A percentile compares a stretch with the other conserved stretches of the same genome.
Conservation (phyloP, 2,113 vertebrate genomes). For the Chrysemys picta region DNA sequence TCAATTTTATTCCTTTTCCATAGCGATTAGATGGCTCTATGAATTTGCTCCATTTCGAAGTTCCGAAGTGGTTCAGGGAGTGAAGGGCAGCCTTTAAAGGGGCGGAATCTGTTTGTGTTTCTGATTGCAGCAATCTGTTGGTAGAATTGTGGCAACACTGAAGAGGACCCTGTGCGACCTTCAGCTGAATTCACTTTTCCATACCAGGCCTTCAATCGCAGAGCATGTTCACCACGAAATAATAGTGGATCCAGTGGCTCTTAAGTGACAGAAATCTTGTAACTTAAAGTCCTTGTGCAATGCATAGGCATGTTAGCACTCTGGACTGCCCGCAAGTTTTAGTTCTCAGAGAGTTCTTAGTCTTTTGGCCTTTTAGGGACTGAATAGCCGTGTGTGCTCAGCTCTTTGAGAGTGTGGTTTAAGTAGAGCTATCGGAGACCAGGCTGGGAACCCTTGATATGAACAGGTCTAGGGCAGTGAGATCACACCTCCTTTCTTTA, state of each 20-base stretch:
- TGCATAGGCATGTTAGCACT: background rate
- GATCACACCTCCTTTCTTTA: background rate
- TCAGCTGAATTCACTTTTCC: background rate
- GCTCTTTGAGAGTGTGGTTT: background rate
- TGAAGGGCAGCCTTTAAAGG: background rate
- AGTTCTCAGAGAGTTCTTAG: background rate
- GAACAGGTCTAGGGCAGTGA: background rate
- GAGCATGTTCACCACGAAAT: background rate
- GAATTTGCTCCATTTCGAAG: background rate
- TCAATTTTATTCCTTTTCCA: background rate
- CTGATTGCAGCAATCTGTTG: background rate
- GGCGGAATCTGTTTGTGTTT: background rate
- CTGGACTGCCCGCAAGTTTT: background rate
- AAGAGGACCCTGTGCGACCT: background rate
- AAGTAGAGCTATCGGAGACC: background rate
- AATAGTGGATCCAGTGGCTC: background rate
- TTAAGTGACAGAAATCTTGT: background rate
- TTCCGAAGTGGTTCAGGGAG: background rate
- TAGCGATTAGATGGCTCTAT: background rate
- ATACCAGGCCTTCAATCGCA: background rate
- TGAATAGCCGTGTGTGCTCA: background rate
- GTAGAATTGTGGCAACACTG: background rate
- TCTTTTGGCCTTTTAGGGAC: background rate
- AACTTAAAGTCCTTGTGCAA: background rate
- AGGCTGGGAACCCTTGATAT: background rate